These are phyloP conservation scores for Lasioglossum oenotherae DNA, from an alignment of 2,888 invertebrate species.

Conservation along the genomic window DNA sequence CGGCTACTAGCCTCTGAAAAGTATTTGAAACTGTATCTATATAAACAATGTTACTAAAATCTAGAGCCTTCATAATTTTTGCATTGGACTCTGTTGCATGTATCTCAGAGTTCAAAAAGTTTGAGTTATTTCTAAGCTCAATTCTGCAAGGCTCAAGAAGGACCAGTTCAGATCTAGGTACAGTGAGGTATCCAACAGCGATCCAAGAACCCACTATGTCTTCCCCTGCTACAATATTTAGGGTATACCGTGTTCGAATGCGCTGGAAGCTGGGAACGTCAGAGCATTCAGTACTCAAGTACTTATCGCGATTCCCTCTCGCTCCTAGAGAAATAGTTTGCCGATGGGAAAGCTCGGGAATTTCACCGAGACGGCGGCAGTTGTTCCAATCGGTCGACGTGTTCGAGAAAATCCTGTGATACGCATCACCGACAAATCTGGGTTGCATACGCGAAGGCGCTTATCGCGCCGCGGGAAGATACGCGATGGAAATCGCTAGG, in stretches of 20 bases:
- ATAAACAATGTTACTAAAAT: background rate
- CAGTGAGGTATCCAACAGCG: background rate
- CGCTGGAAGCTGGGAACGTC: background rate
- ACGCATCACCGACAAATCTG: constrained; percentile 4
- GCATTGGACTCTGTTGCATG: background rate
- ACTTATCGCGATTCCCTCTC: background rate
- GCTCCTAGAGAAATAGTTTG: background rate
- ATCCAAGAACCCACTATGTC: background rate
- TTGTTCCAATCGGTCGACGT: constrained; percentile 11
- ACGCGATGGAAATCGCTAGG: constrained; percentile 60
- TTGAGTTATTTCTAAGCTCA: background rate
- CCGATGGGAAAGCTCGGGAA: background rate
- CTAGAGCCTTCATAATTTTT: background rate
- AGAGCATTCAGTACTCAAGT: background rate
- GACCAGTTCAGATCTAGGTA: background rate
- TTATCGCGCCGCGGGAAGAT: constrained; percentile 33
- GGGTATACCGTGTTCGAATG: background rate
- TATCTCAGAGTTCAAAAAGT: background rate
- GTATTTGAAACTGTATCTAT: background rate
- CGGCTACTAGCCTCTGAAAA: background rate
- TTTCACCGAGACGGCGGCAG: background rate
- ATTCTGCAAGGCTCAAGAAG: background rate
- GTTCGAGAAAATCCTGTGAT: constrained; percentile 7
- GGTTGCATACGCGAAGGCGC: constrained; percentile 18
- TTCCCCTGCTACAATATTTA: background rate